Evolutionary conservation across 2,888 invertebrate species (phyloP), one percentile per base, ranked within the genome.

Genomic region (Criorhina ranunculi): DNA sequence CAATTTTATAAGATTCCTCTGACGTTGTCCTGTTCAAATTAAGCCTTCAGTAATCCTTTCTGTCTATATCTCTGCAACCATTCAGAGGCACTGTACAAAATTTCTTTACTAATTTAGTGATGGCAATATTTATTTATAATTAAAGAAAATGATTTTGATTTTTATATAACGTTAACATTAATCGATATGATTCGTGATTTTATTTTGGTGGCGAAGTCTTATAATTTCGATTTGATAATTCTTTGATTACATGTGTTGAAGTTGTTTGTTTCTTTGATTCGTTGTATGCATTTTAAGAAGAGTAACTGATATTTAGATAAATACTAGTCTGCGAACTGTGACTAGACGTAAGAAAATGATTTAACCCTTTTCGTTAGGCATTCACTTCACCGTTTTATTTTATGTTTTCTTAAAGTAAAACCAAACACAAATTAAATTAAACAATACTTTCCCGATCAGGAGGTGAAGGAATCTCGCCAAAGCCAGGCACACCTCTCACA

Each of bases 371-470:
- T 55, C 55, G 40, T 67, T 66, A 72, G 67, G 64, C 55, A 69
- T 51, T 51, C 53, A 72, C 82, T 78, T 78, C 78, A 66, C 70
- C 67, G 29, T 53, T 59, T 53, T 11, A 64, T 46, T 37, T 31
- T 9, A 31, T 33, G 3, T 55, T 44, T 75, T 33, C 55, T 49
- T 73, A 75, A 60, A 72, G 42, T 49, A 57, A 55, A 67, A 59
- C 24, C 64, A 78, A 72, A 62, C 57, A 60, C 40, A 75, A 67
- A 46, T 67, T 80, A 75, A 76, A 76, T 76, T 87, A 92, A 83
- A 92, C 92, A 90, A 92, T 92, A 88, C 92, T 92, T 88, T 92
- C 92, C 37, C 91, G 90, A 89, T 92, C 91, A 35, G 91, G 83
- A 44, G 90, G 88, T 44, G 90, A 82, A 57, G 90, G 88, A 86